Evolutionary conservation across 2,113 vertebrate genomes (phyloP).

Genomic region (Ictalurus furcatus): DNA sequence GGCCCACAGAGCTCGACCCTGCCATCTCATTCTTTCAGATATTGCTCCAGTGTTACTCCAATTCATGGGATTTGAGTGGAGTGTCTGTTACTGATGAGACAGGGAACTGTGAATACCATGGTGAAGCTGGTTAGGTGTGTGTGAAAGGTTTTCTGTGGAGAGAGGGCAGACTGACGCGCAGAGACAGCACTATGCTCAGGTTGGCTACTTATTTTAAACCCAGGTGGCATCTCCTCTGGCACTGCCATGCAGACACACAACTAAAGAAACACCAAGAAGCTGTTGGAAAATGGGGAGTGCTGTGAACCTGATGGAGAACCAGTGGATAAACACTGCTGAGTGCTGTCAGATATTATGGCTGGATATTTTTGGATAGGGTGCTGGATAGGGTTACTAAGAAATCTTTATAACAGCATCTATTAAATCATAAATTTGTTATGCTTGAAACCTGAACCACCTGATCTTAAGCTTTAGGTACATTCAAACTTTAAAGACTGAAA

Average conservation of each 20-base stretch:
- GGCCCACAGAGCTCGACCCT: neutral
- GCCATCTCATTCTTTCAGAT: neutral
- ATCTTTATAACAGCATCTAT: neutral
- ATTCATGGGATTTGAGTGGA: neutral
- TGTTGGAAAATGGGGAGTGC: neutral
- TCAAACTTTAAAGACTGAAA: too few species aligned
- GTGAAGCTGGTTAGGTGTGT: constrained; percentile 15
- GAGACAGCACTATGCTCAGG: constrained; percentile 8
- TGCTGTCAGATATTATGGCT: too few species aligned
- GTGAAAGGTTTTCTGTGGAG: neutral
- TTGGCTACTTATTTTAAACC: neutral
- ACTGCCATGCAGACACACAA: neutral
- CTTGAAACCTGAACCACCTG: too few species aligned
- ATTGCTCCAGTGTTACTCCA: neutral
- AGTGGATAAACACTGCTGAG: too few species aligned
- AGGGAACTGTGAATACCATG: neutral
- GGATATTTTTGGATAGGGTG: neutral
- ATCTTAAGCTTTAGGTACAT: too few species aligned
- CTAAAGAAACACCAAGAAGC: neutral
- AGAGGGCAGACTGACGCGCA: constrained; percentile 6
- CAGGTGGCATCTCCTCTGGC: neutral
- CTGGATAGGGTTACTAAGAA: neutral
- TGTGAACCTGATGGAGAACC: neutral
- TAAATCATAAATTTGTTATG: too few species aligned
- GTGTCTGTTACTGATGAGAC: neutral